Evolutionary conservation across 1,140 invertebrate genomes (phyloP).

Genomic region (Rhizoglyphus robini): DNA sequence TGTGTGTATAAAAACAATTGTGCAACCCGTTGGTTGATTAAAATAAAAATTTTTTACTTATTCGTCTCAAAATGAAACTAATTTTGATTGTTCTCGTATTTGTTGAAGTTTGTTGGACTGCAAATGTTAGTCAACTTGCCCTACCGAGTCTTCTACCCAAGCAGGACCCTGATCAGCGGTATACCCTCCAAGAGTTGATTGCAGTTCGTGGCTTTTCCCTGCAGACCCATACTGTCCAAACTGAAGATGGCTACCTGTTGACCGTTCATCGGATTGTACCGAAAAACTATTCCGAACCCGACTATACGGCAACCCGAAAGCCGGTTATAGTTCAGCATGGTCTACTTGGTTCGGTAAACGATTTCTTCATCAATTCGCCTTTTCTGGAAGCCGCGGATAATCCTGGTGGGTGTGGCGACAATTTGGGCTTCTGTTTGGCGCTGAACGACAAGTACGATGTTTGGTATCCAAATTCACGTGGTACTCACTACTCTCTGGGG

Average conservation of each 20-base stretch:
- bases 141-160: too few relatives aligned
- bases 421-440: not conserved
- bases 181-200: not conserved
- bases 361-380: not conserved
- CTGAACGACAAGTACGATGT: not conserved
- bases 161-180: not conserved
- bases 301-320: not conserved
- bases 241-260: not conserved
- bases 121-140: too few relatives aligned
- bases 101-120: too few relatives aligned
- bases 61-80: not conserved
- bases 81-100: too few relatives aligned
- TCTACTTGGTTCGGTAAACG: not conserved
- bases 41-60: too few relatives aligned
- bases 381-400: not conserved
- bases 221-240: not conserved
- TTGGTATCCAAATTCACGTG: not conserved
- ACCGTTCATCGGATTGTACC: conserved; percentile 1
- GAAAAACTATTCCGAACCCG: not conserved
- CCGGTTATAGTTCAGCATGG: not conserved
- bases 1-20: too few relatives aligned
- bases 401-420: not conserved
- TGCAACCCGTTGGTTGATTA: too few relatives aligned
- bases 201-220: not conserved
- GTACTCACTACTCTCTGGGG: not conserved